Percentiles rank a stretch among this genome's conserved stretches.
Conservation (phyloP, 1,140 invertebrate species). For the Drosophila ananassae region DNA sequence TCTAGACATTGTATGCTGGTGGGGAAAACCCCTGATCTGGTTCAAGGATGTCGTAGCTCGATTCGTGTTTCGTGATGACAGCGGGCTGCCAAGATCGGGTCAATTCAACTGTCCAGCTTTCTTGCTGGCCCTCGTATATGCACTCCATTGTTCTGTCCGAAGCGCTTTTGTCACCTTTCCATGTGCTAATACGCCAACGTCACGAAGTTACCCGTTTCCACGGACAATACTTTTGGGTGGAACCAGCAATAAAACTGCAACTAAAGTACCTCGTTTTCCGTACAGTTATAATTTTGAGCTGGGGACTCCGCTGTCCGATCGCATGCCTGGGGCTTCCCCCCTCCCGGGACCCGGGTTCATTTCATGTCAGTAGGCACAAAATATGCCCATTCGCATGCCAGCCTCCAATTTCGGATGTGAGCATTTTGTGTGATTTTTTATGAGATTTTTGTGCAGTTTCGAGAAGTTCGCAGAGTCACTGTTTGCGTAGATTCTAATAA, state of each 20-base stretch:
- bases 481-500: conserved; percentile 28
- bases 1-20: not conserved
- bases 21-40: conserved; percentile 22
- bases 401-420: conserved; percentile 16
- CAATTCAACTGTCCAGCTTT: conserved; percentile 8
- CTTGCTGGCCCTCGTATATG: conserved; percentile 17
- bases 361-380: conserved; percentile 6
- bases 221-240: conserved; percentile 19
- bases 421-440: not conserved
- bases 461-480: not conserved
- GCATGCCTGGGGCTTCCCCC: conserved; percentile 16
- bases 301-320: conserved; percentile 18
- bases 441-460: not conserved
- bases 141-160: conserved; percentile 48
- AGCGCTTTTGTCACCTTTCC: conserved; percentile 51
- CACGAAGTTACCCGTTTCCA: conserved; percentile 6
- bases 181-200: conserved; percentile 46
- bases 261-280: conserved; percentile 26
- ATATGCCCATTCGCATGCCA: conserved; percentile 27
- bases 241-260: conserved; percentile 34
- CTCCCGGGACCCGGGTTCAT: not conserved
- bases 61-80: conserved; percentile 20
- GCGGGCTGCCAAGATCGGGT: conserved; percentile 1
- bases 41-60: conserved; percentile 30
- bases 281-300: conserved; percentile 40